Evolutionary conservation across 2,113 vertebrate genomes (phyloP).

Genomic region (Gavia stellata): DNA sequence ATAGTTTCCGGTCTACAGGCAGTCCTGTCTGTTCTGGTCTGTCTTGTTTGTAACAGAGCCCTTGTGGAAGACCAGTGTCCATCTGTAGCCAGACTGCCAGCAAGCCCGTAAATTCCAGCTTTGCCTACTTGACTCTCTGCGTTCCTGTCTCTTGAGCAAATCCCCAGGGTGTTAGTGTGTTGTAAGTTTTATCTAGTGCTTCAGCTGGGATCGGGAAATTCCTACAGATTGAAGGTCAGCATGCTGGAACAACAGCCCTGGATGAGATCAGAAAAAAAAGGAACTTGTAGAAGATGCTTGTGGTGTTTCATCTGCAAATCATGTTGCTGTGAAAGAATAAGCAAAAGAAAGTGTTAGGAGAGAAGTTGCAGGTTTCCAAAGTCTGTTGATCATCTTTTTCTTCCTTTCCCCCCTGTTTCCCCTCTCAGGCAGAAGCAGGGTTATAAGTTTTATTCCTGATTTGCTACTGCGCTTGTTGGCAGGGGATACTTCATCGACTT

Average conservation of each 20-base stretch:
- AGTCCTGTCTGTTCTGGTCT: neutral
- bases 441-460: neutral
- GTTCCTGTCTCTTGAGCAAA: neutral
- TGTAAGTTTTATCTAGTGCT: neutral
- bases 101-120: neutral
- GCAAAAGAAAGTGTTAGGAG: neutral
- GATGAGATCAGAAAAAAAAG: neutral
- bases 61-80: neutral
- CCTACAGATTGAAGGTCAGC: slow-evolving; percentile 19
- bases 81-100: neutral
- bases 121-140: neutral
- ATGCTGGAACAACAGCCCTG: neutral
- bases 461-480: neutral
- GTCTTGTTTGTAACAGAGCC: neutral
- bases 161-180: neutral
- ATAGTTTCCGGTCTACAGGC: neutral
- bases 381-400: neutral
- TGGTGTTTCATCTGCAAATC: neutral
- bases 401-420: neutral
- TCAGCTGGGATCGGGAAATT: neutral
- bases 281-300: neutral
- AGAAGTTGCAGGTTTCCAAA: neutral
- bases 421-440: neutral
- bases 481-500: neutral
- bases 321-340: neutral